Base-by-base conservation (phyloP, 1,140 invertebrate genomes). In the Belonocnema kinseyi region DNA sequence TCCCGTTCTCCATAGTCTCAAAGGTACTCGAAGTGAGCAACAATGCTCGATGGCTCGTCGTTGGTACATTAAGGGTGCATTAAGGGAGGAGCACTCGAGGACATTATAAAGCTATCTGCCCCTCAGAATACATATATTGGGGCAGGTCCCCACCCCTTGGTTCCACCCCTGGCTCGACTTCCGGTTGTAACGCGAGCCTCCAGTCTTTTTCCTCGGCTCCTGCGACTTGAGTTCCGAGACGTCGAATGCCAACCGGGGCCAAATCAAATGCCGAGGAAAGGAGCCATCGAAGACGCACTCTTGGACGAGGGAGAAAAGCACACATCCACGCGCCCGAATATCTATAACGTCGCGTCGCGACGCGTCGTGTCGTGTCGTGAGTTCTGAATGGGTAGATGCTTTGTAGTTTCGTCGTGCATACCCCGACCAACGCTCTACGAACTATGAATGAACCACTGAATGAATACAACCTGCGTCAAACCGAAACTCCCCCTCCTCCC, bases 131-230 rank as follows among this genome's bases (percentile, higher is more conserved):
- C 50, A 74, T 76, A 66, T 76, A 74, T 75, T 54, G 78, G 77
- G 78, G 76, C 78, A 77, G 79, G 78, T 80, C 74, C 74, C 82
- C 86, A 82, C 83, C 85, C 81, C 79, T 56, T 75, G 72, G 76
- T 71, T 74, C 80, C 78, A 76, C 76, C 80, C 80, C 74, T 50
- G 73, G 79, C 75, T 77, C 77, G 73, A 73, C 86, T 89, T 89
- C 88, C 88, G 88, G 86, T 88, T 85, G 88, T 88, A 89, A 89
- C 82, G 83, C 85, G 88, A 89, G 87, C 80, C 74, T 50, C 19
- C 10, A 72, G 61, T 66, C 75, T 51, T 76, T 66, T 73, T 33
- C 54, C 21, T 58, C 12, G 19, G 50, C 13, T 50, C 58, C 19
- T 13, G 21, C 52, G 46, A 74, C 11, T 51, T 58, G 19, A 74